Base-by-base conservation (phyloP, 2,113 vertebrate species). In the Sterrhoptilus dennistouni region DNA sequence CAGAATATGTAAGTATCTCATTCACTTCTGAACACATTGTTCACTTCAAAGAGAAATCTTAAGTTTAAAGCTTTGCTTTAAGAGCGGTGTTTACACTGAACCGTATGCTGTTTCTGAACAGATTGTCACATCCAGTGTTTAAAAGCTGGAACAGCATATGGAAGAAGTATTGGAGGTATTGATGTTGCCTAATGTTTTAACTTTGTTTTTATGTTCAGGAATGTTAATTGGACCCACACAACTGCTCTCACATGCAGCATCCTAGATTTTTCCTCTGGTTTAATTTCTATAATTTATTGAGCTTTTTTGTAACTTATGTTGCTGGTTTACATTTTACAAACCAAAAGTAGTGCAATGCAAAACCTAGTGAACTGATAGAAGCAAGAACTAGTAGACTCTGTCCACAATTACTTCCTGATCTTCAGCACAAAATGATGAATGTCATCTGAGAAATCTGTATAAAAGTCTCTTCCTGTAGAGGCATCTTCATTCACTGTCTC, bases 181-280 rank as follows among this genome's bases (percentile, higher is more conserved):
- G 83, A 92, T 70, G 63, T 78, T 80, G 35, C 63, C 24, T 86
- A 83, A 81, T 80, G 27, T 66, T 90, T 90, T 80, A 93, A 36
- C 12, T 92, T 92, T 21, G 12, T 54, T 92, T 97, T 95, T 88
- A 66, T 64, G 21, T 95, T 96, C 75, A 66, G 74, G 59, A 96
- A 97, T 94, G 69, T 95, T 94, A 96, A 96, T 86, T 89, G 29
- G 27, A 85, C 33, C 35, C 65, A 95, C 66, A 61, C 66, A 90
- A 92, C 28, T 23, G 65, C 63, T 87, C 45, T 91, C 44, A 69
- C 13, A 82, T 79, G 24, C 14, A 83, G 18, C 45, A 38, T 38
- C 28, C 20, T 89, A 0, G 11, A 59, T 91, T 59, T 76, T 21
- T 27, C 6, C 12, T 23, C 16, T 25, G 14, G 49, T 85, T 92